These are phyloP conservation scores for Gopherus evgoodei DNA, from an alignment of 2,113 vertebrate genomes.

Conservation along the genomic window DNA sequence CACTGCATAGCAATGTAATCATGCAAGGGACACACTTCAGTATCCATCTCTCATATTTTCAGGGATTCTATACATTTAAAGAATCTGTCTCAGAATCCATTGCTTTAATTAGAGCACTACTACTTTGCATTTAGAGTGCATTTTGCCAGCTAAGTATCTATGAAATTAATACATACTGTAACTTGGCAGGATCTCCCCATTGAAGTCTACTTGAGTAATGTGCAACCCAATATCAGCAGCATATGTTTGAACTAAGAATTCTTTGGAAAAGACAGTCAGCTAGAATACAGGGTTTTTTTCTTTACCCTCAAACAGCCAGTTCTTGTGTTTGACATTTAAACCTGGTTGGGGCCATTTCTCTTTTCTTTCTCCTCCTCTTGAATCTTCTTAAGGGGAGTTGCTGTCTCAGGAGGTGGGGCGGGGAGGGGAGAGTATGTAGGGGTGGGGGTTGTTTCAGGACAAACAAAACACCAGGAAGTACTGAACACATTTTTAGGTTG, in stretches of 20 bases:
- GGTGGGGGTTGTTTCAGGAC: neutral
- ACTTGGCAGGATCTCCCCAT: neutral
- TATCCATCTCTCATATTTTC: neutral
- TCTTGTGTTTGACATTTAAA: neutral
- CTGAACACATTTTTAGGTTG: neutral
- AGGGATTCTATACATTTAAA: neutral
- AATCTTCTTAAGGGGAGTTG: neutral
- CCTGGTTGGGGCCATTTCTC: neutral
- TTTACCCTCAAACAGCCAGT: neutral
- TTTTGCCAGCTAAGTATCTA: neutral
- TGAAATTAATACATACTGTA: neutral
- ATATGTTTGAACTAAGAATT: rapidly evolving
- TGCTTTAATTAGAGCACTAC: rapidly evolving
- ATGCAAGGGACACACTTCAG: rapidly evolving
- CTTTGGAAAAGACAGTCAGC: neutral
- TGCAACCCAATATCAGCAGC: neutral
- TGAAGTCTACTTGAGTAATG: rapidly evolving
- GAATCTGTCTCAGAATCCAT: neutral
- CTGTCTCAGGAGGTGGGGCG: neutral
- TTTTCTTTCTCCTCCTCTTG: neutral
- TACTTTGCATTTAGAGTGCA: neutral
- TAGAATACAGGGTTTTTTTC: neutral
- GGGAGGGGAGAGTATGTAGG: rapidly evolving
- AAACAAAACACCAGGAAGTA: neutral
- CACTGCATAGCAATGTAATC: rapidly evolving